Evolutionary conservation across 1,140 invertebrate species (phyloP).

Genomic region (Drosophila busckii): DNA sequence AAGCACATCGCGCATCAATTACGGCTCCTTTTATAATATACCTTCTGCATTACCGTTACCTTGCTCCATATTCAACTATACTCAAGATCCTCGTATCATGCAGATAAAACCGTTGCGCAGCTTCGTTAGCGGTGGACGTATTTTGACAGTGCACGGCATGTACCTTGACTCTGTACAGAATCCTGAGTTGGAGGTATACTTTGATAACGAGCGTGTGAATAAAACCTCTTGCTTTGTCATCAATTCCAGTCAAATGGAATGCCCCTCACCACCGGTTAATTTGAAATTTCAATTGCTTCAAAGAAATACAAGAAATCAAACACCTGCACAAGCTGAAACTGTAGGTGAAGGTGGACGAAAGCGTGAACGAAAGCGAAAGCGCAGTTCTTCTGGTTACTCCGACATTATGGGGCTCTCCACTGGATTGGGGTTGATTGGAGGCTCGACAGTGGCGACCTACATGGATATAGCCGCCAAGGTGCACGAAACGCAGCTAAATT

Average conservation of each 20-base stretch:
- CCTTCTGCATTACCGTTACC: slow-evolving; percentile 22
- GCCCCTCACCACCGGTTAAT: slow-evolving; percentile 92
- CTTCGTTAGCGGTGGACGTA: slow-evolving; percentile 94
- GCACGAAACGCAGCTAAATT: slow-evolving; percentile 82
- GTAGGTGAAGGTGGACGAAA: background rate
- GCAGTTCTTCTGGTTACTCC: too few relatives aligned
- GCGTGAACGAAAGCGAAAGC: slow-evolving; percentile 18
- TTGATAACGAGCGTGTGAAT: slow-evolving; percentile 83
- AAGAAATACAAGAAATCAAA: slow-evolving; percentile 4
- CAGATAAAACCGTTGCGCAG: slow-evolving; percentile 93
- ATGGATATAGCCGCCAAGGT: slow-evolving; percentile 62
- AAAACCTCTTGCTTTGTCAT: slow-evolving; percentile 91
- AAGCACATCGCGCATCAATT: too few relatives aligned
- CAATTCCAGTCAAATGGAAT: slow-evolving; percentile 95
- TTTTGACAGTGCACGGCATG: slow-evolving; percentile 95
- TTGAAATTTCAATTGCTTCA: slow-evolving; percentile 79
- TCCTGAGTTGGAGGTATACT: slow-evolving; percentile 87
- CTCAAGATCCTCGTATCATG: slow-evolving; percentile 94
- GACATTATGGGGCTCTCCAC: too few relatives aligned
- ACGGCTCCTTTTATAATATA: slow-evolving; percentile 25
- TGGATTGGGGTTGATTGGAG: too few relatives aligned
- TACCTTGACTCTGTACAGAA: slow-evolving; percentile 95
- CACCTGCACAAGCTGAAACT: background rate
- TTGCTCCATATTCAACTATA: slow-evolving; percentile 88
- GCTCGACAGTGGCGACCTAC: slow-evolving; percentile 29